These are phyloP conservation scores for Hippocampus abdominalis DNA, from an alignment of 2,113 vertebrate genomes.

Conservation along the genomic window DNA sequence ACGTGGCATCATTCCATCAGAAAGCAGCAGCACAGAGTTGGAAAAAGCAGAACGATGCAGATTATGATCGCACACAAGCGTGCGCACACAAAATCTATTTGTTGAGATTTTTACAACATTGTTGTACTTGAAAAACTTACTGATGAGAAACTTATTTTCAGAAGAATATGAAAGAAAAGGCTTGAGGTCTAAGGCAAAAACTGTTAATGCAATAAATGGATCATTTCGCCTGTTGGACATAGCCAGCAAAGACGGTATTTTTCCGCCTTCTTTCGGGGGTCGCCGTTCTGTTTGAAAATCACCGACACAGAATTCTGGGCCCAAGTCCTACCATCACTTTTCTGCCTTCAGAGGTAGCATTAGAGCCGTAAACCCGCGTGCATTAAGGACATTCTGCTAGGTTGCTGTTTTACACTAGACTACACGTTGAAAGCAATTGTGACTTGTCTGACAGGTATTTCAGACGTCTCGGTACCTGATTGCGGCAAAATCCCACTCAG, in stretches of 20 bases:
- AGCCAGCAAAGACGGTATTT: not conserved
- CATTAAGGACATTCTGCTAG: not conserved
- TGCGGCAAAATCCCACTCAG: not conserved
- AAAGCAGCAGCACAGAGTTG: constrained; percentile 9
- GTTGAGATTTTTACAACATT: not conserved
- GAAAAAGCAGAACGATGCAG: not conserved
- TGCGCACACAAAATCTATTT: not conserved
- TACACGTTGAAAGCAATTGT: no score
- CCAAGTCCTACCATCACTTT: not conserved
- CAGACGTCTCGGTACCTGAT: not conserved
- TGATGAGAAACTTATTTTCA: not conserved
- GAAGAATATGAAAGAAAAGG: not conserved
- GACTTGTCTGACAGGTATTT: not conserved
- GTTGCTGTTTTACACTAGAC: not conserved
- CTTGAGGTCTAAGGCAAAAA: not conserved
- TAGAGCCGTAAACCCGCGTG: not conserved
- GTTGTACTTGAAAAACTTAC: not conserved
- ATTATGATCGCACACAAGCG: not conserved
- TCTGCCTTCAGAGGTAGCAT: not conserved
- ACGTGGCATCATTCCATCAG: constrained; percentile 6
- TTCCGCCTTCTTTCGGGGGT: not conserved
- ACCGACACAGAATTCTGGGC: not conserved
- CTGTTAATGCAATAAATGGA: not conserved
- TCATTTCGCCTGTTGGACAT: not conserved
- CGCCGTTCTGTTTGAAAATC: not conserved